Evolutionary conservation across 2,888 invertebrate species (phyloP).

Genomic region (Folsomia manolachei): DNA sequence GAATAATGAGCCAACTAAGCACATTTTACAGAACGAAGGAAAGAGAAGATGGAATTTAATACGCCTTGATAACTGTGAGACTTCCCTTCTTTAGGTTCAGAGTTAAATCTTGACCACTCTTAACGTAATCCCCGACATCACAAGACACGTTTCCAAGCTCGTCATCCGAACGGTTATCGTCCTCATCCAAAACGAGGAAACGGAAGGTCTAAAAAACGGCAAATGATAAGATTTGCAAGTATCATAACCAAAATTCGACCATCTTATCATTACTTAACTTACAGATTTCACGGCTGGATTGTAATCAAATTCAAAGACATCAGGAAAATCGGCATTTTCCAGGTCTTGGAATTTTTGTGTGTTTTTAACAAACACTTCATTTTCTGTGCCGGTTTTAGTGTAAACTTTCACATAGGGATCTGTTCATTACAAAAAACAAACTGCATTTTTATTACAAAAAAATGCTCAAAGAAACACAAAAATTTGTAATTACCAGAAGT

Average conservation of each 20-base stretch:
- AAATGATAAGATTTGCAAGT: neutral
- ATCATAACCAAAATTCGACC: too few species aligned
- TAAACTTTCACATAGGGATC: constrained; percentile 41
- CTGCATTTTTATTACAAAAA: neutral
- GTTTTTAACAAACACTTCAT: constrained; percentile 35
- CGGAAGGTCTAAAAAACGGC: constrained; percentile 36
- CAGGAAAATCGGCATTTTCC: constrained; percentile 44
- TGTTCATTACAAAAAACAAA: too few species aligned
- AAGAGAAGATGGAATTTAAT: constrained; percentile 20
- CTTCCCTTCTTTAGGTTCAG: constrained; percentile 43
- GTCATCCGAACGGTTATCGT: constrained; percentile 46
- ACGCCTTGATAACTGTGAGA: constrained; percentile 36
- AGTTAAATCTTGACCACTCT: constrained; percentile 36
- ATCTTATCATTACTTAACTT: too few species aligned
- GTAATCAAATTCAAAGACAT: constrained; percentile 43
- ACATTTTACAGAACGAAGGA: too few species aligned
- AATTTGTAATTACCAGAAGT: constrained; percentile 40
- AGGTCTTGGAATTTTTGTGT: constrained; percentile 42
- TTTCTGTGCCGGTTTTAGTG: constrained; percentile 33
- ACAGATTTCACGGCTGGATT: constrained; percentile 43
- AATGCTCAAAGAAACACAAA: constrained; percentile 10
- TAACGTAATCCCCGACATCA: constrained; percentile 43
- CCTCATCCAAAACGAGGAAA: constrained; percentile 48
- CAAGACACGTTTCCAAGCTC: constrained; percentile 45
- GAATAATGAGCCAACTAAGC: too few species aligned